Evolutionary conservation across 2,113 vertebrate species (phyloP), one percentile per base, ranked within the genome.

Genomic region (Onychostoma macrolepis): DNA sequence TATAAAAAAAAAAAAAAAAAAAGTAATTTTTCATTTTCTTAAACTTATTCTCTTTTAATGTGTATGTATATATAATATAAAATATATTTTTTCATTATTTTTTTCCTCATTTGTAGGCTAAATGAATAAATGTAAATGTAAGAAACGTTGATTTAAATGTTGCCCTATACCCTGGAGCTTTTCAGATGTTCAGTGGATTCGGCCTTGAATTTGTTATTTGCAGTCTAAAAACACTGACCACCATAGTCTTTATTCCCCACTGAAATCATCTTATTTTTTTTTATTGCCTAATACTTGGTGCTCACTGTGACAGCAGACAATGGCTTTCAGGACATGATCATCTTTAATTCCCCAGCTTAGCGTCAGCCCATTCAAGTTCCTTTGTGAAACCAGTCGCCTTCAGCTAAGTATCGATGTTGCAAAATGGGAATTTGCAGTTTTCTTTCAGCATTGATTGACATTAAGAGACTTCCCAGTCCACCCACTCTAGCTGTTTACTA

Each of bases 271-370:
- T 71, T 69, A 61, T 80, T 84, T 12, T 24, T 84, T 65, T 45
- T 10, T 21, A 19, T 61, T 63, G n/a, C 26, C 19, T 77, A 86
- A 80, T 80, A 74, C 43, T 21, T 78, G 19, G 50, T 85, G 77
- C 50, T 53, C 43, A 79, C 81, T 38, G 10, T 69, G 79, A 61
- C 21, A 10, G 13, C 67, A 69, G 28, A 83, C 33, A 61, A 41
- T 69, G 33, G 50, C 65, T 89, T 72, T 72, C 65, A 89, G 83
- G 79, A 84, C 83, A n/a, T 88, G 86, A 43, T 91, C 83, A 78
- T 91, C n/a, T 63, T 88, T 93, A 92, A 93, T 91, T 91, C 91
- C 67, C 77, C 79, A 92, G 92, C 93, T 94, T 94, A 94, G 90
- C 61, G 91, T 93, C 91, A 91, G 86, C 92, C 89, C 88, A 87